Evolutionary conservation across 2,113 vertebrate genomes (phyloP), one percentile per base, ranked within the genome.

Genomic region (Triplophysa tibetana): DNA sequence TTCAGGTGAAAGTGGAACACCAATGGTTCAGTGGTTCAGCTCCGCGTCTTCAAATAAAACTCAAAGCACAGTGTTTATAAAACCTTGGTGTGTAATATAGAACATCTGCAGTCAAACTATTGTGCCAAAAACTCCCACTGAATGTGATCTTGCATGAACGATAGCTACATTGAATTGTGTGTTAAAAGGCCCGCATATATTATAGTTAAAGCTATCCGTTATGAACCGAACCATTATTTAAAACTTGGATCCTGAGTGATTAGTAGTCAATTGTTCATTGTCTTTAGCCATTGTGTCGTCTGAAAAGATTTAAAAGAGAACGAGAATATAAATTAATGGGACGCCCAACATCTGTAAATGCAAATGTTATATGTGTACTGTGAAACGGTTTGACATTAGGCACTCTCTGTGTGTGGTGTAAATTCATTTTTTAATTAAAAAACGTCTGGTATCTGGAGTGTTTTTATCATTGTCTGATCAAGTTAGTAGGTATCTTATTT

Each of bases 361-460:
- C 76, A 85, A 78, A 73, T 75, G 23, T 52, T 78, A n/a, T 24
- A 82, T 64, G 69, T 73, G 64, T 77, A 77, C 74, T 80, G 80
- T 85, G 68, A 82, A 54, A 24, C 24, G 67, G 41, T 80, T 80
- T 82, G 45, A 76, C 26, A 12, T 77, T 17, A 29, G 43, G 75
- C 67, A 33, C 61, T 72, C n/a, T 7, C 33, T 38, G 33, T 38
- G 43, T 73, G 77, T 83, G 82, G 24, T 83, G 77, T 70, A 29
- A 60, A 60, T 17, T 72, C 17, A 45, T 17, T 79, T 79, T 75
- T 70, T 63, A 75, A 80, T 65, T 48, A 83, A 80, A 83, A 76
- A 3, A 68, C 21, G 61, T 38, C 68, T 82, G 29, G 70, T 33
- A 41, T 66, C 64, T 61, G 3, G 56, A 50, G 16, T 48, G 52